phyloP scores from a whole-genome alignment of 2,888 invertebrate genomes.

The Notodonta ziczac region DNA sequence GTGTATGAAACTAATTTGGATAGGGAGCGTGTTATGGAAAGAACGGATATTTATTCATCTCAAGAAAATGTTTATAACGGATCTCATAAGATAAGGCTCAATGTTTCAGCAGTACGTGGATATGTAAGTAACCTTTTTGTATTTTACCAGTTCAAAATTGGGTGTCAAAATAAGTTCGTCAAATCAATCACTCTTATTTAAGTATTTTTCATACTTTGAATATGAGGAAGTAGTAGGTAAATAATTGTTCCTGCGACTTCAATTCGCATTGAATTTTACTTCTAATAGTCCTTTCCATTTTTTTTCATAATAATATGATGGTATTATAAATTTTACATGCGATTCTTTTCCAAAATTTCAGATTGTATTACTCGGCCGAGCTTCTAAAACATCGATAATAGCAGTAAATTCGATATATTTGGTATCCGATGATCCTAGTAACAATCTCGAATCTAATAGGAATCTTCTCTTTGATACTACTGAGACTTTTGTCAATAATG shows the following conservation, averaged over 20 bases:
- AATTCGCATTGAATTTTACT: too few relatives aligned
- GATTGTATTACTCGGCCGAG: conserved; percentile 27
- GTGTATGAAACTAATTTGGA: conserved; percentile 26
- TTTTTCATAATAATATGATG: too few relatives aligned
- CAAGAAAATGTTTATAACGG: conserved; percentile 17
- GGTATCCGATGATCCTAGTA: neutral
- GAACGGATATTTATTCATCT: conserved; percentile 20
- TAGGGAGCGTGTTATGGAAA: conserved; percentile 14
- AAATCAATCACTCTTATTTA: too few relatives aligned
- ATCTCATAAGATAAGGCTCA: conserved; percentile 21
- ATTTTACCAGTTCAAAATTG: too few relatives aligned
- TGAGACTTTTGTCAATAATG: neutral
- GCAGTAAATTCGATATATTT: conserved; percentile 22
- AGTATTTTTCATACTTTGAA: too few relatives aligned
- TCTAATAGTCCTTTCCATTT: too few relatives aligned
- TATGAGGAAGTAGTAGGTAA: neutral
- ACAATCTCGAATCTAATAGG: neutral
- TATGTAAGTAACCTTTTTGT: conserved; percentile 35
- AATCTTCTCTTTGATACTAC: neutral
- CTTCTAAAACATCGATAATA: conserved; percentile 22
- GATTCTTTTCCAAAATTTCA: conserved; percentile 22
- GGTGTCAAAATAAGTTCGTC: too few relatives aligned
- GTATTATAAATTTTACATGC: too few relatives aligned
- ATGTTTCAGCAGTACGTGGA: conserved; percentile 22
- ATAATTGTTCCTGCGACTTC: too few relatives aligned